phyloP scores from a whole-genome alignment of 1,140 invertebrate genomes.

The Orussus abietinus region DNA sequence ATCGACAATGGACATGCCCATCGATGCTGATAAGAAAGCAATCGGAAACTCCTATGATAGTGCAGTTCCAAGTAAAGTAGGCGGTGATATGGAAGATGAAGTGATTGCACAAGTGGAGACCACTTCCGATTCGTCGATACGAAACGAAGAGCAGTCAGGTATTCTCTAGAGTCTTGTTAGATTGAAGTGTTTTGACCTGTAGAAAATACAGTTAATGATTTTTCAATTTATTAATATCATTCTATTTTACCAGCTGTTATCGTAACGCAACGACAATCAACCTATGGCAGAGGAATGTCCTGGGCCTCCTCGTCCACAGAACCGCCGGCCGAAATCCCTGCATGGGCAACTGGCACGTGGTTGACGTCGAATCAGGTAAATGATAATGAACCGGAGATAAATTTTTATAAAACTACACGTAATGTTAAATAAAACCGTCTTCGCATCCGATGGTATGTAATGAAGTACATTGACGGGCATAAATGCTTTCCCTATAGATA shows the following conservation, averaged over 20 bases:
- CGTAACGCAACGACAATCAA: constrained; percentile 37
- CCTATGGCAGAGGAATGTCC: constrained; percentile 50
- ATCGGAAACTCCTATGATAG: constrained; percentile 15
- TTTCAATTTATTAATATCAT: constrained; percentile 3
- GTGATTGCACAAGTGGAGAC: constrained; percentile 19
- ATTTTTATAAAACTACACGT: no score
- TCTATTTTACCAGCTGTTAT: constrained; percentile 19
- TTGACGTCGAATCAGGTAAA: constrained; percentile 25
- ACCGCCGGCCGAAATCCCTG: constrained; percentile 39
- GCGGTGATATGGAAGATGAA: constrained; percentile 16
- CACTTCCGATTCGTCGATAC: no score
- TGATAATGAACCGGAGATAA: no score
- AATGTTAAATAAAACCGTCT: constrained; percentile 8
- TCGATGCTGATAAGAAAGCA: background rate
- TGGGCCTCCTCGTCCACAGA: constrained; percentile 33
- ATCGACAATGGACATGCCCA: background rate
- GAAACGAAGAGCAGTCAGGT: constrained; percentile 24
- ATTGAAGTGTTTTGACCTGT: background rate
- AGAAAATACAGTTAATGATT: no score
- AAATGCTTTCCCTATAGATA: constrained; percentile 12
- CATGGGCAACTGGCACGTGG: constrained; percentile 47
- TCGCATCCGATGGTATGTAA: constrained; percentile 10
- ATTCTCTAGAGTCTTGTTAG: background rate
- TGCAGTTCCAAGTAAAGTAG: constrained; percentile 17
- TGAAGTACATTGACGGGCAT: constrained; percentile 3